Evolutionary conservation across 2,113 vertebrate genomes (phyloP).

Genomic region (Sturnira hondurensis): DNA sequence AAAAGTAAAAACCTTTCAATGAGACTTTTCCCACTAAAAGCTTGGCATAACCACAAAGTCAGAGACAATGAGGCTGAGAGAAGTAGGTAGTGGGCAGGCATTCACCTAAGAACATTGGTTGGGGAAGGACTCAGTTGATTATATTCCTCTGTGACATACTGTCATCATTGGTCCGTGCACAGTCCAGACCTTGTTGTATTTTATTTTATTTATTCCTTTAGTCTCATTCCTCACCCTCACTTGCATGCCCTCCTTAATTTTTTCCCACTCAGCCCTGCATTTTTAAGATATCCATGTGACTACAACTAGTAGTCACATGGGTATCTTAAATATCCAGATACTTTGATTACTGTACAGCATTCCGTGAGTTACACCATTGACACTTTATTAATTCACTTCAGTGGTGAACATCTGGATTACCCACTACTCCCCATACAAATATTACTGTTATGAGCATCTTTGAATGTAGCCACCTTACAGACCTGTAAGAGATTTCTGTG

Average conservation of each 20-base stretch:
- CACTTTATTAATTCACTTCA: not conserved
- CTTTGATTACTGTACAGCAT: not conserved
- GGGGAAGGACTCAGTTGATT: not conserved
- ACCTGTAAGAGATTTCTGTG: not conserved
- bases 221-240: not conserved
- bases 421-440: not conserved
- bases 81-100: not conserved
- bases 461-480: not conserved
- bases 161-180: not conserved
- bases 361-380: not conserved
- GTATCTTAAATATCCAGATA: too few species aligned
- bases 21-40: slow-evolving; percentile 2
- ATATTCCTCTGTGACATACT: not conserved
- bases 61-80: not conserved
- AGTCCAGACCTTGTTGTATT: not conserved
- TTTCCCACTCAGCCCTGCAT: not conserved
- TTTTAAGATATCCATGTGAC: not conserved
- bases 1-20: not conserved
- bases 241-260: not conserved
- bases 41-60: not conserved
- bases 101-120: not conserved
- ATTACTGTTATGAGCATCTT: not conserved
- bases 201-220: not conserved
- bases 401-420: not conserved
- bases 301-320: not conserved